These are phyloP conservation scores for Mythimna albipuncta DNA, from an alignment of 2,888 invertebrate species.

Conservation along the genomic window DNA sequence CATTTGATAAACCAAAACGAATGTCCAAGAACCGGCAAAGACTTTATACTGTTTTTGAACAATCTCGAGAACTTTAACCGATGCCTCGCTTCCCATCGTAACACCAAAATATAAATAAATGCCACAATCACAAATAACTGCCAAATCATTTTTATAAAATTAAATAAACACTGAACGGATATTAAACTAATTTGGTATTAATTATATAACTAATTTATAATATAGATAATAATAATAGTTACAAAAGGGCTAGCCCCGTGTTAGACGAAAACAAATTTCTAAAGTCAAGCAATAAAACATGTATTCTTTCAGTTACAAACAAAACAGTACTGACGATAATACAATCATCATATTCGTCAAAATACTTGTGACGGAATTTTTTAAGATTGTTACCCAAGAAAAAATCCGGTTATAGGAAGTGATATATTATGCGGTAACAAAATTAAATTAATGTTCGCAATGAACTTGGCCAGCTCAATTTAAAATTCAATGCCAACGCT, in stretches of 20 bases:
- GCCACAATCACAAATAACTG: slow-evolving; percentile 35
- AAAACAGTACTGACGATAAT: slow-evolving; percentile 31
- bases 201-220: too few relatives aligned
- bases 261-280: too few relatives aligned
- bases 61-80: slow-evolving; percentile 51
- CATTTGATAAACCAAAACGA: slow-evolving; percentile 56
- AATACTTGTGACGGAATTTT: slow-evolving; percentile 11
- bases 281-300: neutral
- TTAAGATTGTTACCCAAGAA: neutral
- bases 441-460: slow-evolving; percentile 5
- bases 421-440: slow-evolving; percentile 20
- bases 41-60: slow-evolving; percentile 55
- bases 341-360: slow-evolving; percentile 6
- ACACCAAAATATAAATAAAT: slow-evolving; percentile 34
- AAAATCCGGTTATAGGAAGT: slow-evolving; percentile 17
- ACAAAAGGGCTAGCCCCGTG: too few relatives aligned
- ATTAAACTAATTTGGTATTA: neutral
- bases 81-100: slow-evolving; percentile 61
- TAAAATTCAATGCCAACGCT: slow-evolving; percentile 26
- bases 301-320: slow-evolving; percentile 24
- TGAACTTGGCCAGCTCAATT: slow-evolving; percentile 10
- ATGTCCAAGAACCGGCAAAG: slow-evolving; percentile 67
- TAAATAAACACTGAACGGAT: neutral
- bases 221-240: too few relatives aligned
- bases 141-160: slow-evolving; percentile 41